Base-by-base conservation (phyloP, 2,113 vertebrate species). In the Hylia prasina region DNA sequence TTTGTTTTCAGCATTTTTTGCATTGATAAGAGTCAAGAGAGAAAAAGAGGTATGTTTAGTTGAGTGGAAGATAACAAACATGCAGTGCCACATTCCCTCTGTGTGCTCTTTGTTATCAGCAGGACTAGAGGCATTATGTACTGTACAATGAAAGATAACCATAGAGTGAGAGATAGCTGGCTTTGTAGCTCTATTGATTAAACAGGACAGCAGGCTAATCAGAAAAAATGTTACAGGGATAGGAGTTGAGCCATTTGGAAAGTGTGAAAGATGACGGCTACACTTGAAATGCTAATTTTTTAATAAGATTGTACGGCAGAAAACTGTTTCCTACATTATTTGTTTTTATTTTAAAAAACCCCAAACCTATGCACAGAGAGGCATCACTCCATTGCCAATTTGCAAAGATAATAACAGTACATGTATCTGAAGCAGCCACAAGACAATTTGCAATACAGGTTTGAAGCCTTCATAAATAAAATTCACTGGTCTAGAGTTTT, bases 131-230 rank as follows among this genome's bases (percentile, higher is more conserved):
- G 92, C 92, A 80, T 96, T 95, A 95, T 90, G 95, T 93, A 95
- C 83, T 90, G 89, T 96, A 97, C 91, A 97, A 77, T 95, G 93
- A 96, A 96, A 97, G 97, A 97, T 96, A 97, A 97, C 90, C 84
- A 92, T 66, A 82, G 83, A 89, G 82, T 64, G 89, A 97, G 93
- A 96, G 96, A 97, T 82, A 97, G 90, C 90, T 92, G 94, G 94
- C 89, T 93, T 90, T 96, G 96, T 95, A 86, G 90, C 80, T 84
- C 54, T 96, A 94, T 96, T 97, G 97, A 97, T 96, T 97, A 97
- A 97, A 97, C 79, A 96, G 95, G 92, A 97, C 93, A 94, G 84
- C 94, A 84, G 80, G 58, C 51, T 97, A 97, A 97, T 97, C 96
- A 93, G 90, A 94, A 96, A 97, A 93, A 95, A 87, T 85, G 73